These are phyloP conservation scores for Archips crataeganus DNA, from an alignment of 2,888 invertebrate genomes.

Conservation along the genomic window DNA sequence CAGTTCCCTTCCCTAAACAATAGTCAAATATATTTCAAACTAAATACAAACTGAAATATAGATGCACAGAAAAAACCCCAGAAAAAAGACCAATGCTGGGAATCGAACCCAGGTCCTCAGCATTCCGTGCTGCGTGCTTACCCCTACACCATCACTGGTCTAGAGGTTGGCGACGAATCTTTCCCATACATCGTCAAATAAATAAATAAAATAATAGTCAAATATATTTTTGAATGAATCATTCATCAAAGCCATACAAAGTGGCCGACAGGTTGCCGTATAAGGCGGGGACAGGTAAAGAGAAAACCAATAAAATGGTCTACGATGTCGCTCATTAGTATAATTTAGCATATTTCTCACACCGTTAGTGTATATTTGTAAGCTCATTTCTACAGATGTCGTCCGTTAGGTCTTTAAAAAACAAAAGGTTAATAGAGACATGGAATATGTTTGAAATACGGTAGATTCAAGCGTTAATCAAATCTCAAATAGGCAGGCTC, in stretches of 20 bases:
- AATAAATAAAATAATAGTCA: too few relatives aligned
- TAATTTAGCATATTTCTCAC: conserved; percentile 36
- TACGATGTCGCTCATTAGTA: conserved; percentile 27
- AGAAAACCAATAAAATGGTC: conserved; percentile 27
- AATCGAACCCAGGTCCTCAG: too few relatives aligned
- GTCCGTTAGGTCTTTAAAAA: background rate
- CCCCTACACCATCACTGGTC: too few relatives aligned
- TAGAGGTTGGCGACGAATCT: too few relatives aligned
- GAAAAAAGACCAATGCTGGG: too few relatives aligned
- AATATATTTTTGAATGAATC: background rate
- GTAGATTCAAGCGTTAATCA: too few relatives aligned
- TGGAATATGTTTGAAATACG: background rate
- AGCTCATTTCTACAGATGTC: background rate
- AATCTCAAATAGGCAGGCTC: too few relatives aligned
- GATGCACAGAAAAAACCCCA: too few relatives aligned
- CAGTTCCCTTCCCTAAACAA: too few relatives aligned
- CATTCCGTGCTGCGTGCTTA: too few relatives aligned
- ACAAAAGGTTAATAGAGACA: background rate
- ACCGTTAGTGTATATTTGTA: background rate
- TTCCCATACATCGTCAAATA: too few relatives aligned
- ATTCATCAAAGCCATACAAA: background rate
- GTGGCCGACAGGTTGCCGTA: background rate
- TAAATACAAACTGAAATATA: too few relatives aligned
- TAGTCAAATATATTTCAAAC: background rate
- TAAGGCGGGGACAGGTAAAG: conserved; percentile 27